phyloP scores from a whole-genome alignment of 2,888 invertebrate genomes.

The Plagodis pulveraria region DNA sequence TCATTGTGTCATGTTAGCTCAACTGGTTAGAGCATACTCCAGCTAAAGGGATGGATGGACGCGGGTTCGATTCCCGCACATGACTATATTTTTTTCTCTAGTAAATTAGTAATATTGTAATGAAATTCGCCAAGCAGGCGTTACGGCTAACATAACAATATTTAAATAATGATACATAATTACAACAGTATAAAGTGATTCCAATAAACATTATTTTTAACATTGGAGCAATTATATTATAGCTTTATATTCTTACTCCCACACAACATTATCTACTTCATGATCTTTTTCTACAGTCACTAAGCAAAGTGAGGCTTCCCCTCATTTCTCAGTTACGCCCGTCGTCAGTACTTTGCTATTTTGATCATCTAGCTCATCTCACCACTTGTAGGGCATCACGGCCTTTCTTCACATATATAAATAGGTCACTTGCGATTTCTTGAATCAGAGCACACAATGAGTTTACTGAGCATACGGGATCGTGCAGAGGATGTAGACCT shows the following conservation, averaged over 20 bases:
- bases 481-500: conserved; percentile 4
- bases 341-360: conserved; percentile 4
- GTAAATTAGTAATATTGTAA: too few relatives aligned
- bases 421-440: neutral
- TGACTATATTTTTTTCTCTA: too few relatives aligned
- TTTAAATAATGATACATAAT: too few relatives aligned
- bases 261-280: neutral
- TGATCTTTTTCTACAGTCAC: neutral
- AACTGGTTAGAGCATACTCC: too few relatives aligned
- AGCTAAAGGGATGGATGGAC: too few relatives aligned
- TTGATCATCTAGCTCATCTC: conserved; percentile 13
- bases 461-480: neutral
- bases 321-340: conserved; percentile 2
- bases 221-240: too few relatives aligned
- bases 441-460: conserved; percentile 13
- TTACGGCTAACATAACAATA: too few relatives aligned
- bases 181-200: too few relatives aligned
- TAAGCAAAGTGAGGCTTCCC: conserved; percentile 16
- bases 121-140: too few relatives aligned
- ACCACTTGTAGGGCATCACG: conserved; percentile 15
- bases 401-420: conserved; percentile 1
- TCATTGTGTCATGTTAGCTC: too few relatives aligned
- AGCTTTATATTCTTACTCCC: neutral
- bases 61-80: too few relatives aligned
- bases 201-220: too few relatives aligned